Conservation (phyloP, 2,888 invertebrate genomes). For the Conus canariensis region DNA sequence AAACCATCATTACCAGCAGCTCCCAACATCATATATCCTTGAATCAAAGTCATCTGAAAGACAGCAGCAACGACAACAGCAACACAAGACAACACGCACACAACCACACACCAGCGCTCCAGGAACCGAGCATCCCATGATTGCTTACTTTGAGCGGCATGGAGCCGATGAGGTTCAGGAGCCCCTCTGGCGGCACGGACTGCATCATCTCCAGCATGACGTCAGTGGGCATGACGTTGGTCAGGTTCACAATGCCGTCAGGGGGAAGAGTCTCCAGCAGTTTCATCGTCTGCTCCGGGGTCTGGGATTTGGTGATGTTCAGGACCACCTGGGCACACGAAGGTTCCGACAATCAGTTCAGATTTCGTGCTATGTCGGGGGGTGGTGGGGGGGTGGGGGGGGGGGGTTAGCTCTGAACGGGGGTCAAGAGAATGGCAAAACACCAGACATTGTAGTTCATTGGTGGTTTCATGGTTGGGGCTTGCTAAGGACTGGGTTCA, state of each 20-base stretch:
- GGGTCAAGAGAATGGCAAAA: too few species aligned
- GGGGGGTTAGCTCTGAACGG: too few species aligned
- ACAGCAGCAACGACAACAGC: background rate
- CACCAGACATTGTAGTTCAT: too few species aligned
- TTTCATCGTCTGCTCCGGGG: slow-evolving; percentile 40
- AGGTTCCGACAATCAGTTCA: too few species aligned
- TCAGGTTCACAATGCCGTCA: slow-evolving; percentile 38
- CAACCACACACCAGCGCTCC: background rate
- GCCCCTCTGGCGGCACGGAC: slow-evolving; percentile 32
- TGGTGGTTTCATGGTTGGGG: too few species aligned
- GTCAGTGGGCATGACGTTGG: slow-evolving; percentile 20
- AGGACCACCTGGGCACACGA: background rate
- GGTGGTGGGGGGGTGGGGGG: too few species aligned
- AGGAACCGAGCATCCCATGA: background rate
- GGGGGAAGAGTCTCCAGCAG: slow-evolving; percentile 36
- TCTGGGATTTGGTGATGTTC: slow-evolving; percentile 41
- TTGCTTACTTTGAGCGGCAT: slow-evolving; percentile 28
- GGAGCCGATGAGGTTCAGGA: slow-evolving; percentile 20
- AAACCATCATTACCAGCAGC: background rate
- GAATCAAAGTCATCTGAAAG: background rate
- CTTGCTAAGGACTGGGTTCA: too few species aligned
- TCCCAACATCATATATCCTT: too few species aligned
- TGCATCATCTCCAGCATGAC: slow-evolving; percentile 39
- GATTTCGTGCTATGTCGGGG: too few species aligned
- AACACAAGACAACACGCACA: background rate